Evolutionary conservation across 2,797 vertebrate genomes (phyloP).

Genomic region (Acrossocheilus wenchowensis): DNA sequence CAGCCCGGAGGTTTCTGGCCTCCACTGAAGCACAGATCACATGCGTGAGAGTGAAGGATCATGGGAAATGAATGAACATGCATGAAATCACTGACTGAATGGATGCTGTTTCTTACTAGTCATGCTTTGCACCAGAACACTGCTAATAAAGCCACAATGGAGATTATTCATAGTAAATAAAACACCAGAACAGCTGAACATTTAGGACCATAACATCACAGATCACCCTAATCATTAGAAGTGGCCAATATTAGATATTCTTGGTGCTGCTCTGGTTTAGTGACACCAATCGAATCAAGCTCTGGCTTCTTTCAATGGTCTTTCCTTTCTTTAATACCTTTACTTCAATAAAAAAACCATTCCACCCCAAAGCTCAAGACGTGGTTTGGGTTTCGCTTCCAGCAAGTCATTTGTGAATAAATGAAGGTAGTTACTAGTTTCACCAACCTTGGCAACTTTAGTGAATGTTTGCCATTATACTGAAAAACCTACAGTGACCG

Average conservation of each 20-base stretch:
- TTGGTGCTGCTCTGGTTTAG: neutral
- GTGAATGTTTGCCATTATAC: neutral
- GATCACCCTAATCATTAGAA: neutral
- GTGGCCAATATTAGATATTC: neutral
- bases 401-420: neutral
- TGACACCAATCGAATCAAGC: neutral
- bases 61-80: neutral
- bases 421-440: neutral
- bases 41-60: neutral
- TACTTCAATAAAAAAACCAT: neutral
- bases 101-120: neutral
- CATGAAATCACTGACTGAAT: neutral
- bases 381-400: neutral
- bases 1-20: neutral
- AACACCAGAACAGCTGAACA: neutral
- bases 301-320: too few relatives aligned
- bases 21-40: neutral
- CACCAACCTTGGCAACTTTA: neutral
- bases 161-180: neutral
- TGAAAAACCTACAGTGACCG: neutral
- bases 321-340: neutral
- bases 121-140: neutral
- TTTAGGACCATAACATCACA: neutral
- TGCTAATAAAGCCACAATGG: neutral
- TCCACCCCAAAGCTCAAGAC: neutral